Base-by-base conservation (phyloP, 2,113 vertebrate species). In the Microcebus jonahi region DNA sequence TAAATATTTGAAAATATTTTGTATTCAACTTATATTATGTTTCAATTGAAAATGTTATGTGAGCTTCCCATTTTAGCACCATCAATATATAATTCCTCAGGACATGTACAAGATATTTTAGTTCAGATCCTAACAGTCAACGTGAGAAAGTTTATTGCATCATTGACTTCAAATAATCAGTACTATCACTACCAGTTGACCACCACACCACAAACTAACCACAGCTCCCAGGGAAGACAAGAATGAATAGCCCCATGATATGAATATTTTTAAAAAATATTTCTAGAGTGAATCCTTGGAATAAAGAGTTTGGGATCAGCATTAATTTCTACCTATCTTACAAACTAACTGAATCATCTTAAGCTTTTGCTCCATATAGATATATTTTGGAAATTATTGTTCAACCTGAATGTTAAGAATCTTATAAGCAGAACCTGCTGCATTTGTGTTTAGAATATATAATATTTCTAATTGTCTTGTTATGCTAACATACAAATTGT, bases 1-100 rank as follows among this genome's bases (percentile, higher is more conserved):
- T 29, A 93, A 77, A 67, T 86, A 83, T 82, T 81, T 82, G 17
- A 21, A 80, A 91, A 83, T 18, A 82, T 45, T 96, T 85, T 96
- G 31, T 82, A 87, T 68, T 70, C 42, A 77, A 63, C 18, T 83
- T 87, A 87, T 23, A 55, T 2, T 81, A 31, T 73, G 48, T 81
- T 77, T 27, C 50, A 87, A 79, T 11, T 88, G 87, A 92, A 96
- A 93, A 68, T 83, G 21, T 71, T 83, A 92, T 53, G 4, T 50
- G 15, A 77, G 25, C 23, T 70, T 97, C 80, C 67, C 12, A 79
- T 84, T 96, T 97, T 75, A 94, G 10, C 63, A 77, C 55, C 42
- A 67, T 82, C 45, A 81, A 63, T 63, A 65, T 27, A 68, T 34
- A 94, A 71, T 70, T 75, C 34, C 83, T 57, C 75, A 93, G 63